Evolutionary conservation across 64 coral and sea anemone species (phyloP).

Genomic region (Dendrophyllia cribrosa): DNA sequence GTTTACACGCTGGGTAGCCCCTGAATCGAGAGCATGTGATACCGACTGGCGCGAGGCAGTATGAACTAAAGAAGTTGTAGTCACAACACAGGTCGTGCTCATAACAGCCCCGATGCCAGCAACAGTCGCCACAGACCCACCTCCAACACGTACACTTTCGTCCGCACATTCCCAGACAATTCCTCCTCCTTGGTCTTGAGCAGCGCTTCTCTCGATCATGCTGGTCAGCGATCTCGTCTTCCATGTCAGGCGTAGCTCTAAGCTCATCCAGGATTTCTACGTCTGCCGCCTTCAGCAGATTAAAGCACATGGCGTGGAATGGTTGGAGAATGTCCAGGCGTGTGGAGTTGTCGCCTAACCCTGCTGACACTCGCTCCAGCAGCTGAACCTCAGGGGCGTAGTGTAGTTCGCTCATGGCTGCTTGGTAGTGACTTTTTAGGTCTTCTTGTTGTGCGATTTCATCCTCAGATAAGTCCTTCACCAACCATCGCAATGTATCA

Average conservation of each 20-base stretch:
- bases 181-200: neutral
- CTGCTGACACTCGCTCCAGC: neutral
- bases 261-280: neutral
- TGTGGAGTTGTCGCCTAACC: neutral
- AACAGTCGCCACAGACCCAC: neutral
- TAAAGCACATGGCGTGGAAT: neutral
- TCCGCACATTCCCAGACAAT: neutral
- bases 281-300: neutral
- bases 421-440: neutral
- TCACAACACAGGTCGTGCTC: conserved; percentile 5
- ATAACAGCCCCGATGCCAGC: neutral
- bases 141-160: neutral
- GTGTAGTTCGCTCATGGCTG: neutral
- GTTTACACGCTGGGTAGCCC: too few relatives aligned
- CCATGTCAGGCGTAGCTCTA: neutral
- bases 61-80: neutral
- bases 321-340: neutral
- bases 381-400: conserved; percentile 8
- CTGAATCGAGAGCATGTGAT: too few relatives aligned
- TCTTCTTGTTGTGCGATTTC: neutral
- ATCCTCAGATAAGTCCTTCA: neutral
- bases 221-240: neutral
- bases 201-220: neutral
- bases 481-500: neutral
- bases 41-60: neutral